Percentiles rank a stretch among this genome's conserved stretches.
These are phyloP conservation scores for Lasioglossum villosulum DNA, from an alignment of 2,888 invertebrate genomes.

Conservation along the genomic window DNA sequence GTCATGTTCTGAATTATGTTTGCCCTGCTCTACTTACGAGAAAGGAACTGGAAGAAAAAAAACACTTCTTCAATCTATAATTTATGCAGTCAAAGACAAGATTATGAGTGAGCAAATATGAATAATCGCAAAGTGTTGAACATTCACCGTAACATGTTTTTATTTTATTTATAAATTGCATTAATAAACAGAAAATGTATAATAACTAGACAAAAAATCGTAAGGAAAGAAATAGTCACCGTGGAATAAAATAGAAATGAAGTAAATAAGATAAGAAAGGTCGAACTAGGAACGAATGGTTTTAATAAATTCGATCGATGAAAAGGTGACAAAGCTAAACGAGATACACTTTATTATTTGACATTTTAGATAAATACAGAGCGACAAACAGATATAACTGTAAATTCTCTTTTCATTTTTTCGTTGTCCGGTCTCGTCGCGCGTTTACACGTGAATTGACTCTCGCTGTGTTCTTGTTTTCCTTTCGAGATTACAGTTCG, in stretches of 20 bases:
- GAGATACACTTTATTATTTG: background rate
- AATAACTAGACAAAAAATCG: background rate
- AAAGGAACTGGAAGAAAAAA: background rate
- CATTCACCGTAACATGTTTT: no score
- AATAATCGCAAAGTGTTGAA: no score
- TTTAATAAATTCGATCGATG: background rate
- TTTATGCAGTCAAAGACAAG: background rate
- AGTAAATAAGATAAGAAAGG: background rate
- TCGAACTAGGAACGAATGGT: background rate
- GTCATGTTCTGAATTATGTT: background rate
- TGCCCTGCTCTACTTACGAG: background rate
- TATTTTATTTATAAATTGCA: no score
- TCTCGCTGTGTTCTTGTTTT: slow-evolving; percentile 4
- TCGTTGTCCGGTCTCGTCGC: background rate
- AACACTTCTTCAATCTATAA: background rate
- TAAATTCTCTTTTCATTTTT: background rate
- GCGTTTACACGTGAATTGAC: background rate
- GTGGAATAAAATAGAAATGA: background rate
- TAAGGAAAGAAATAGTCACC: background rate
- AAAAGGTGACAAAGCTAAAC: background rate
- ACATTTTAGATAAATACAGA: background rate
- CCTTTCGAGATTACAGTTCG: background rate
- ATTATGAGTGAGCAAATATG: background rate
- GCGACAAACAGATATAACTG: no score
- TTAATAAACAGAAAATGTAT: background rate